Conservation (phyloP, 2,113 vertebrate species). For the Albula glossodonta region DNA sequence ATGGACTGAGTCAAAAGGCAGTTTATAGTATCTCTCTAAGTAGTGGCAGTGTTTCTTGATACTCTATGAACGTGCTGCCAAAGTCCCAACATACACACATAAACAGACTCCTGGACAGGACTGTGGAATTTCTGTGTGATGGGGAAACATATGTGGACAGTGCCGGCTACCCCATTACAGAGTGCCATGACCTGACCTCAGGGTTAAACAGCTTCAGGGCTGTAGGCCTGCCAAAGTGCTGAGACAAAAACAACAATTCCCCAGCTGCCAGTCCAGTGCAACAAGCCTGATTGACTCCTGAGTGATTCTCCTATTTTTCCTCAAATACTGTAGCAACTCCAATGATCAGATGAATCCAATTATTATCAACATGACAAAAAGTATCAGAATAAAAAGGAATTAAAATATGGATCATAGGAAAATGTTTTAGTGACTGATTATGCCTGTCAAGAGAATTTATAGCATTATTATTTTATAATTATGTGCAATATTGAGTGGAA, state of each 20-base stretch:
- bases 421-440: not conserved
- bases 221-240: not conserved
- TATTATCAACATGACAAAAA: not conserved
- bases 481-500: too few relatives aligned
- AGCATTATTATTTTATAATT: too few relatives aligned
- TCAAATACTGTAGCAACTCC: not conserved
- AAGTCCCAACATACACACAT: not conserved
- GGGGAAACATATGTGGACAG: not conserved
- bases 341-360: not conserved
- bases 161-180: not conserved
- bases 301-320: not conserved
- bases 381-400: not conserved
- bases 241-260: not conserved
- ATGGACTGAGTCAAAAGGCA: not conserved
- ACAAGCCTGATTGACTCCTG: not conserved
- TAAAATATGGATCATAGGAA: not conserved
- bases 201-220: not conserved
- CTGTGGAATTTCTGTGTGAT: not conserved
- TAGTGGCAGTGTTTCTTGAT: not conserved
- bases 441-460: too few relatives aligned
- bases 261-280: not conserved
- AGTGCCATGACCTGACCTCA: not conserved
- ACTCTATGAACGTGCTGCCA: not conserved
- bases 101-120: slow-evolving; percentile 5
- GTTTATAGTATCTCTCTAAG: not conserved